Evolutionary conservation across 2,113 vertebrate genomes (phyloP).

Genomic region (Dunckerocampus dactyliophorus): DNA sequence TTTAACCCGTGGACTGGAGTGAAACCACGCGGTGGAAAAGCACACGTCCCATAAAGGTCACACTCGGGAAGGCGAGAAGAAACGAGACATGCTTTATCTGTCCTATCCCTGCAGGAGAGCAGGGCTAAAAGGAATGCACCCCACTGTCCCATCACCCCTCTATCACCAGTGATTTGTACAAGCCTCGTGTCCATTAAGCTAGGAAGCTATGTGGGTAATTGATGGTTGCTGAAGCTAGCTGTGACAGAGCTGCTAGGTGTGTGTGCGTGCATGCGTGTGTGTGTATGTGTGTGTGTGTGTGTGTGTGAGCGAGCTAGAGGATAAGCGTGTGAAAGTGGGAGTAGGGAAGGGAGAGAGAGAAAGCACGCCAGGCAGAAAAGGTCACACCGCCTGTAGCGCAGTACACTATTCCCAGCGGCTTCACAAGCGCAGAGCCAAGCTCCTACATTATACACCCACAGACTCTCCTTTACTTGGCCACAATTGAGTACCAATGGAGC

Average conservation of each 20-base stretch:
- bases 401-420: conserved; percentile 64
- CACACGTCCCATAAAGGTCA: conserved; percentile 56
- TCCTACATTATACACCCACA: conserved; percentile 41
- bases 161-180: conserved; percentile 42
- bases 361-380: conserved; percentile 57
- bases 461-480: conserved; percentile 54
- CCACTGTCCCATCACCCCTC: conserved; percentile 31
- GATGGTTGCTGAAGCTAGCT: conserved; percentile 45
- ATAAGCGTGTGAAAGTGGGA: conserved; percentile 40
- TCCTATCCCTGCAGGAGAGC: conserved; percentile 2
- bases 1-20: conserved; percentile 47
- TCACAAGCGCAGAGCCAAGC: conserved; percentile 53
- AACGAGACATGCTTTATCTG: conserved; percentile 47
- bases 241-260: conserved; percentile 44
- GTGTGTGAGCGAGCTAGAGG: conserved; percentile 25
- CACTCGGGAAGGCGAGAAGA: conserved; percentile 39
- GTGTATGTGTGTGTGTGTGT: conserved; percentile 21
- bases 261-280: conserved; percentile 21
- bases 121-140: conserved; percentile 27
- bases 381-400: conserved; percentile 65
- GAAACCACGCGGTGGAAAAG: conserved; percentile 46
- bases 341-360: conserved; percentile 23
- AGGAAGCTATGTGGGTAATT: conserved; percentile 46
- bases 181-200: conserved; percentile 44
- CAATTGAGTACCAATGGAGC: conserved; percentile 52